phyloP scores from a whole-genome alignment of 2,797 vertebrate genomes.

The Chiroxiphia lanceolata region DNA sequence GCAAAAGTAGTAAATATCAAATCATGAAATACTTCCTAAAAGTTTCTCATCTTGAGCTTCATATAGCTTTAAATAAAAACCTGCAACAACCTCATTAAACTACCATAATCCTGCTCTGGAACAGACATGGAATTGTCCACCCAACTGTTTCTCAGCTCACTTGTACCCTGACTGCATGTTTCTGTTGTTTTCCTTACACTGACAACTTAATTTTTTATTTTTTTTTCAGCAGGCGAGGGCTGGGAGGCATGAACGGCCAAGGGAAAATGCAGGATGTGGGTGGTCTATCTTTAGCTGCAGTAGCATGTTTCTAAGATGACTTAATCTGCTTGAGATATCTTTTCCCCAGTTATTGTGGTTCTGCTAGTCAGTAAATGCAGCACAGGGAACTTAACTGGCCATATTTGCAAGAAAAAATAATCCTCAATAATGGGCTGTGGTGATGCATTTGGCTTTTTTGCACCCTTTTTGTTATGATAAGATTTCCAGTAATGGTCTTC shows the following conservation, averaged over 20 bases:
- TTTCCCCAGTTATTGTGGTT: not conserved
- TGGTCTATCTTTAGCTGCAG: constrained; percentile 27
- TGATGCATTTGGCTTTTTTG: not conserved
- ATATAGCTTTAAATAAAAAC: not conserved
- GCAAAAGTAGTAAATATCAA: not conserved
- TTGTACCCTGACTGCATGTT: not conserved
- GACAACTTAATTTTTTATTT: not conserved
- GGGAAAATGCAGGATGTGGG: not conserved
- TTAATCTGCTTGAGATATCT: not conserved
- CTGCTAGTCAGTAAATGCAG: not conserved
- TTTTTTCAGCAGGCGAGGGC: rapidly evolving
- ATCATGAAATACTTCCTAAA: not conserved
- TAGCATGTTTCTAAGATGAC: not conserved
- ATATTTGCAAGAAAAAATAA: not conserved
- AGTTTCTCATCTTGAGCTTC: not conserved
- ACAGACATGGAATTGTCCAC: not conserved
- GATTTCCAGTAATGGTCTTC: not conserved
- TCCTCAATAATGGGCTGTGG: not conserved
- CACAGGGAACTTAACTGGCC: not conserved
- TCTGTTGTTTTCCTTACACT: not conserved
- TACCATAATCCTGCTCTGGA: not conserved
- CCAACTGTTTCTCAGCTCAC: not conserved
- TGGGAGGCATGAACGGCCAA: not conserved
- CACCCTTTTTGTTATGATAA: not conserved
- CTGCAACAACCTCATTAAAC: not conserved